A percentile compares a stretch with the other conserved stretches of the same genome.
phyloP scores from a whole-genome alignment of 2,888 invertebrate genomes.

The Tinea semifulvella region DNA sequence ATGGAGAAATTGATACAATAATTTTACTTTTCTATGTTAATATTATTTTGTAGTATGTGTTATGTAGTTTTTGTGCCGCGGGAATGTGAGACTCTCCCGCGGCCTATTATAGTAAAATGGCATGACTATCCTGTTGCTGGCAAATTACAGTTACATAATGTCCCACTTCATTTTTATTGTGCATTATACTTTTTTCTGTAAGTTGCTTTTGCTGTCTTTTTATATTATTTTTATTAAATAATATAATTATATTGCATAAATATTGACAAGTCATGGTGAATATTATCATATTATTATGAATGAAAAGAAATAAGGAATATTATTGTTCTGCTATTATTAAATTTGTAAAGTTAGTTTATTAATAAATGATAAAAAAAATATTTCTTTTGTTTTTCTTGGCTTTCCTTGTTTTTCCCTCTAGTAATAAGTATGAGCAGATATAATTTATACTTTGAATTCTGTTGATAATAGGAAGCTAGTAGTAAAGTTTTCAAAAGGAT shows the following conservation, averaged over 20 bases:
- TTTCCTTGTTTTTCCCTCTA: conserved; percentile 10
- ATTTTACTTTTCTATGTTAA: conserved; percentile 28
- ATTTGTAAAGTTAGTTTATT: conserved; percentile 69
- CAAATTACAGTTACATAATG: conserved; percentile 28
- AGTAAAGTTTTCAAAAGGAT: no score
- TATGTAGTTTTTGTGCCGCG: background rate
- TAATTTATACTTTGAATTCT: no score
- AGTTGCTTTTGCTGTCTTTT: conserved; percentile 65
- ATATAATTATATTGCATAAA: conserved; percentile 64
- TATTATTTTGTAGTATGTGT: conserved; percentile 28
- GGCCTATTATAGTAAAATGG: background rate
- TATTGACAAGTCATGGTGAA: conserved; percentile 60
- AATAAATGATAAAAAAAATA: conserved; percentile 60
- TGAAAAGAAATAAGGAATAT: conserved; percentile 67
- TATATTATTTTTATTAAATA: conserved; percentile 62
- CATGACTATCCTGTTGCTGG: conserved; percentile 38
- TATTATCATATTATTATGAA: conserved; percentile 64
- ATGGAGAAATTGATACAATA: conserved; percentile 60
- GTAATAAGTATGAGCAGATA: no score
- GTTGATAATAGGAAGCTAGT: no score
- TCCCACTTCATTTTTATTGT: conserved; percentile 1
- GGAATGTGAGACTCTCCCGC: background rate
- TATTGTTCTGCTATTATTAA: conserved; percentile 69
- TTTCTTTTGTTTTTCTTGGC: conserved; percentile 38
- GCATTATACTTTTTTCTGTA: conserved; percentile 30